Evolutionary conservation across 1,140 invertebrate genomes (phyloP).

Genomic region (Meloidogyne floridensis): DNA sequence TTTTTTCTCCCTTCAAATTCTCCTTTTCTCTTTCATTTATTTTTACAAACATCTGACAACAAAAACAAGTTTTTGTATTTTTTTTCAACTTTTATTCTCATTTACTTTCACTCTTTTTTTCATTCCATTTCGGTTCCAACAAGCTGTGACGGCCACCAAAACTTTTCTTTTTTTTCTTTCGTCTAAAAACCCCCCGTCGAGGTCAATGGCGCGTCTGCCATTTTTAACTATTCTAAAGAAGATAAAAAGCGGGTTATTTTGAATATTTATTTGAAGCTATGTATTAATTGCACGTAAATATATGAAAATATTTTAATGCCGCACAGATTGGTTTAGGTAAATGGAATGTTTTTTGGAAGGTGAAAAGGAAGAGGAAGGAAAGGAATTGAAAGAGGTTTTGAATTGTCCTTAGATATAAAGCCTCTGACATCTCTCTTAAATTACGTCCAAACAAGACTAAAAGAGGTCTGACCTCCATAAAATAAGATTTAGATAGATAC

Average conservation of each 20-base stretch:
- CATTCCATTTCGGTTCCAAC: slow-evolving; percentile 3
- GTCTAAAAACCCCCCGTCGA: neutral
- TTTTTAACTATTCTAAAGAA: neutral
- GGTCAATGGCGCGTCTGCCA: slow-evolving; percentile 7
- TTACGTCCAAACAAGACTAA: no score
- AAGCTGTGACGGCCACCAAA: neutral
- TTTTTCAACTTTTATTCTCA: neutral
- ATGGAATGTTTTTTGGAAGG: neutral
- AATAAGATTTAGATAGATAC: no score
- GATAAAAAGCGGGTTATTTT: neutral
- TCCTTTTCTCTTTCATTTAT: neutral
- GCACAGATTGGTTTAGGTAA: neutral
- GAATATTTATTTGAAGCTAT: neutral
- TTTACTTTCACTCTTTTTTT: neutral
- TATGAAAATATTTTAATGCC: neutral
- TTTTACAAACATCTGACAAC: slow-evolving; percentile 6
- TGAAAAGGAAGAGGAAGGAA: no score
- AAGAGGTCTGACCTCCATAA: no score
- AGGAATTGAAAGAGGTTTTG: no score
- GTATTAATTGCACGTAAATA: neutral
- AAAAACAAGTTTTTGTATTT: slow-evolving; percentile 10
- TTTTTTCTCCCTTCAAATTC: neutral
- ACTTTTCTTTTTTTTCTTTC: no score
- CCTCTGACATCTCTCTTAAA: no score
- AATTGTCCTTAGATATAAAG: no score